Base-by-base conservation (phyloP, 2,797 vertebrate genomes). In the Micropoecilia bifurca region DNA sequence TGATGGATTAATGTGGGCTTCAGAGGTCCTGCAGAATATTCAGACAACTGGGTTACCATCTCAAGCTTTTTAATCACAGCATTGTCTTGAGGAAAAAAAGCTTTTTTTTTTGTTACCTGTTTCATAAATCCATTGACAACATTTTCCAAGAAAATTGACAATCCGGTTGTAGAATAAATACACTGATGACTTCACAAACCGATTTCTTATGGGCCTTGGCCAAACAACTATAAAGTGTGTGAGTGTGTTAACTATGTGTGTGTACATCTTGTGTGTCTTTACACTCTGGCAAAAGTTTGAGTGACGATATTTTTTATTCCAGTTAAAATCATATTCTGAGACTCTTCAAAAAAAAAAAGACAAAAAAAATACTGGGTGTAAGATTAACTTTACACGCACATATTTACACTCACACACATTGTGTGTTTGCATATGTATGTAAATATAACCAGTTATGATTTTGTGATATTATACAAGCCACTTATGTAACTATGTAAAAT, bases 391-490 rank as follows among this genome's bases (percentile, higher is more conserved):
- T 95, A 93, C 94, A 95, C 93, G 91, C 94, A 95, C 95, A 95
- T 93, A 91, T 94, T 93, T 94, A 95, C 94, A 94, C 93, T 90
- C 91, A 81, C 93, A 94, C 93, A 94, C 88, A 77, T 78, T 80
- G 90, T 94, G 93, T 94, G 93, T 93, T 89, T 93, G 90, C 88
- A 93, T 95, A 94, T 92, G 87, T 94, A 94, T 95, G 92, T 96
- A 94, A 68, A 95, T 94, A 95, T 92, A 90, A 93, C 86, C 89
- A 95, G 90, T 92, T 94, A 92, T 95, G 94, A 94, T 93, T 88
- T 95, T 94, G 89, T 93, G 92, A 90, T 94, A 93, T 94, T 95
- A 95, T 96, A 95, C 91, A 95, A 94, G 94, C 96, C 95, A 96
- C 95, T 96, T 96, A 96, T 96, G 89, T 91, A 91, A 93, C 85